Percentiles rank a stretch among this genome's conserved stretches.
Conservation (phyloP, 2,113 vertebrate genomes). For the Puffinus mauretanicus region DNA sequence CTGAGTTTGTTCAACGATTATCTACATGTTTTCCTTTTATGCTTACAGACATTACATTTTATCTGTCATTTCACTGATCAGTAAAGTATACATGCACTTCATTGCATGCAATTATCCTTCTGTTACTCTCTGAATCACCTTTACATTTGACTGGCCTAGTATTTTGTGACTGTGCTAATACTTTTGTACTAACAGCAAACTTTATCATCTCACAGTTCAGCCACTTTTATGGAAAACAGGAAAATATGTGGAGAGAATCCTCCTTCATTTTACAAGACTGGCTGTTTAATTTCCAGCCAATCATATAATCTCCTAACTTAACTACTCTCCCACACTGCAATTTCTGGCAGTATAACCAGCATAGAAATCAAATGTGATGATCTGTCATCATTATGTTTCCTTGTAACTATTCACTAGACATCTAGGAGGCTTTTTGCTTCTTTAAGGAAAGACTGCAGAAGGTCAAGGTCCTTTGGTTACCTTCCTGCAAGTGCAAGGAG, state of each 20-base stretch:
- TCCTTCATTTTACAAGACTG: neutral
- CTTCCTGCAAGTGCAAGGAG: neutral
- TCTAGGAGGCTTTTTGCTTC: neutral
- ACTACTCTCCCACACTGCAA: neutral
- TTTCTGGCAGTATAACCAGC: neutral
- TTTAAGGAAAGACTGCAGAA: neutral
- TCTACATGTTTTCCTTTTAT: neutral
- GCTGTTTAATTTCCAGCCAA: neutral
- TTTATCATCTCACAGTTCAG: neutral
- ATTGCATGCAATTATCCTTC: neutral
- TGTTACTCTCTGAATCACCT: neutral
- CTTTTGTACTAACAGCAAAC: neutral
- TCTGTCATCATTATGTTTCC: neutral
- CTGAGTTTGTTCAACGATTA: neutral
- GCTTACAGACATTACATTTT: neutral
- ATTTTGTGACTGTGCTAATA: neutral
- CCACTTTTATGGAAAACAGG: neutral
- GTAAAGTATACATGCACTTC: neutral
- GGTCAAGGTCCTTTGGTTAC: neutral
- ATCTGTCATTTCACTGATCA: neutral
- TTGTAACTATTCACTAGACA: neutral
- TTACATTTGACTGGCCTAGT: neutral
- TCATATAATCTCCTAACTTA: neutral
- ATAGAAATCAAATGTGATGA: neutral
- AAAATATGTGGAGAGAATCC: neutral